Evolutionary conservation across 2,797 vertebrate species (phyloP).

Genomic region (Mareca strepera): DNA sequence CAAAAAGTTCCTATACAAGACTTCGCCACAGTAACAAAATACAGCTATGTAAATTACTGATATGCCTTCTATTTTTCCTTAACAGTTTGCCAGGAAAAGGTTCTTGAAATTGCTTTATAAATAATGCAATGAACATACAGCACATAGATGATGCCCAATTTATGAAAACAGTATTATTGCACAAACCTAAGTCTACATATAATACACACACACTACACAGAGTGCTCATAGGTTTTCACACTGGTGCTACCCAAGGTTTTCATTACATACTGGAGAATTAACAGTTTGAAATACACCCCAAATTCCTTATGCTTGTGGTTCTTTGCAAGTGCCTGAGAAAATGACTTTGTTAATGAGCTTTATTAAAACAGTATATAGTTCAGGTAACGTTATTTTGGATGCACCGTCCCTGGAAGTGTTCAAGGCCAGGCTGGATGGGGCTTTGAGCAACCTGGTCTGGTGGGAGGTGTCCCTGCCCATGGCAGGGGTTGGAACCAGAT

Average conservation of each 20-base stretch:
- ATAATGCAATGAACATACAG: neutral
- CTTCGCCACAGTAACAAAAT: neutral
- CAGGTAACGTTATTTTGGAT: neutral
- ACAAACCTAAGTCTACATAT: neutral
- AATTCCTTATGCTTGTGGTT: neutral
- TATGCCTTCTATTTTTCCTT: neutral
- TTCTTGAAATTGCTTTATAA: neutral
- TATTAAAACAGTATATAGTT: neutral
- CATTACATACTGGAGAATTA: neutral
- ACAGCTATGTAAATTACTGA: neutral
- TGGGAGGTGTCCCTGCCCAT: too few species aligned
- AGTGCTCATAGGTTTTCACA: neutral
- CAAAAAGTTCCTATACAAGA: neutral
- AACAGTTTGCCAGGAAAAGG: neutral
- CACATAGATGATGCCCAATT: neutral
- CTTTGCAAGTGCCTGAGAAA: neutral
- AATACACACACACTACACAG: rapidly evolving
- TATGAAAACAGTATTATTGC: neutral
- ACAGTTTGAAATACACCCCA: neutral
- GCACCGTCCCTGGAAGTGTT: too few species aligned
- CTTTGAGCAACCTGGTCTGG: too few species aligned
- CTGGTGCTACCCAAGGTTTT: neutral
- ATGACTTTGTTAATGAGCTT: neutral
- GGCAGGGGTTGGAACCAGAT: too few species aligned
- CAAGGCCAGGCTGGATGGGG: too few species aligned